Conservation (phyloP, 2,113 vertebrate genomes). For the Uria lomvia region DNA sequence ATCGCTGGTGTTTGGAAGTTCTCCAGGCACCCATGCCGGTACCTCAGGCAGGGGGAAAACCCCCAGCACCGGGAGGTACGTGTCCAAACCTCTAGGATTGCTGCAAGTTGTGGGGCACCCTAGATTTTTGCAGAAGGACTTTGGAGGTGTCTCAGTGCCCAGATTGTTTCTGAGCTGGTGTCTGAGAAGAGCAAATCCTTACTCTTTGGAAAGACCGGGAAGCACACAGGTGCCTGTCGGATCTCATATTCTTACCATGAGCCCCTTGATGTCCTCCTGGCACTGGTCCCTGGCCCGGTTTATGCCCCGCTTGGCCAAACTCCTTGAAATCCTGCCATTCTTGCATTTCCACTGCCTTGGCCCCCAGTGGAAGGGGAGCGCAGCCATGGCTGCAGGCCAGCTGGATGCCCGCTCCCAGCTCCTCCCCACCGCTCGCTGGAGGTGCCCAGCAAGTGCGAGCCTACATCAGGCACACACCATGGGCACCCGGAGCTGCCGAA, state of each 20-base stretch:
- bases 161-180: background rate
- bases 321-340: slow-evolving; percentile 10
- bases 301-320: background rate
- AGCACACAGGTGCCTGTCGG: background rate
- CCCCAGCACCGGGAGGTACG: background rate
- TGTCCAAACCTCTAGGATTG: background rate
- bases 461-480: background rate
- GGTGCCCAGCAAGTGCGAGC: background rate
- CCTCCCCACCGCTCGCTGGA: fast-evolving
- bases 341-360: background rate
- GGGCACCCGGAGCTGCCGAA: fast-evolving
- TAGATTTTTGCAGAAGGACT: background rate
- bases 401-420: background rate
- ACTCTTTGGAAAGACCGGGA: background rate
- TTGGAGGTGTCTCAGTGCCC: background rate
- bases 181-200: background rate
- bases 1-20: background rate
- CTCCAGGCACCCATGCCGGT: background rate
- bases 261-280: background rate
- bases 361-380: background rate
- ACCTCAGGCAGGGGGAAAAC: fast-evolving
- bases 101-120: background rate
- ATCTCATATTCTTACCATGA: background rate
- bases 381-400: background rate
- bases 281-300: background rate